Evolutionary conservation across 1,140 invertebrate species (phyloP), one percentile per base, ranked within the genome.

Genomic region (Hermatobates lingyangjiaoensis): DNA sequence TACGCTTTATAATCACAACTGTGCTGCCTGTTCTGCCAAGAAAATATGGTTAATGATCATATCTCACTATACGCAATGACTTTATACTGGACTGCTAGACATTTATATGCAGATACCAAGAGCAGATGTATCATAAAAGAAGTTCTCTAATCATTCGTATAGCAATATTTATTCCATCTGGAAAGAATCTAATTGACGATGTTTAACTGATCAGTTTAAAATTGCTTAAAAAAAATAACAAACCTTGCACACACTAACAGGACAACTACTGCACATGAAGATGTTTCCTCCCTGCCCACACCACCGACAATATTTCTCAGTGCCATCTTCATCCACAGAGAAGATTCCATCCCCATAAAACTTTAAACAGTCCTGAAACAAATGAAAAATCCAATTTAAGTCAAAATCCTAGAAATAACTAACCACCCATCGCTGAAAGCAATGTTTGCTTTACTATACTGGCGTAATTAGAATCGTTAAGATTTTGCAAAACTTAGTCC

Each of bases 281-380:
- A 74, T 61, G n/a, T 62, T 63, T 2, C 73, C 73, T 14, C 73
- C 73, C 50, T 75, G 66, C 3, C 67, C 72, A 60, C 73, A 75
- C 72, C 73, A 74, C 12, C 71, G 62, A 58, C 73, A 75, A 57
- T 74, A 73, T 51, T 71, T 67, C 55, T 73, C 70, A n/a, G 59
- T 54, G 1, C 71, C 71, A 58, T 70, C 63, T 51, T 68, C 63
- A 57, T 72, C 71, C 40, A 63, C 56, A 2, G 63, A 62, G 54
- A 72, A 71, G 38, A 65, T 62, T 34, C 69, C 69, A 59, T 64
- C 65, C 4, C 60, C 62, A 56, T 73, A 72, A 54, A 66, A 73
- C 18, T 64, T 62, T 45, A 59, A 63, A 58, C 72, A 74, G 54
- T 63, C 63, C 71, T 74, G 34, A n/a, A 46, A 50, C 15, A 48